Percentiles rank a stretch among this genome's conserved stretches.
These are phyloP conservation scores for Cydia fagiglandana DNA, from an alignment of 1,140 invertebrate species.

Conservation along the genomic window DNA sequence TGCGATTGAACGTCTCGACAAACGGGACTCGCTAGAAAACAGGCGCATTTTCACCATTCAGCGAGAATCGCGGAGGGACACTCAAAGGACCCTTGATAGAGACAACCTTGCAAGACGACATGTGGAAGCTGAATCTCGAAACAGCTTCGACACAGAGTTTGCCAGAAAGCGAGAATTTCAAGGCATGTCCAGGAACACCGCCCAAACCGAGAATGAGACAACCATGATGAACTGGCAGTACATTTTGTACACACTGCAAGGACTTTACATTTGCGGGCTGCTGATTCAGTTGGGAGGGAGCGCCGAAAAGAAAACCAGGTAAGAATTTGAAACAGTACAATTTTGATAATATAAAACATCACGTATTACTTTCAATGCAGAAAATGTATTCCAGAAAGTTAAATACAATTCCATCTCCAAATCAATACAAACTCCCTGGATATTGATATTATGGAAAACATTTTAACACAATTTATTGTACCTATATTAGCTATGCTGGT, in stretches of 20 bases:
- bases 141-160: background rate
- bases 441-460: too few relatives aligned
- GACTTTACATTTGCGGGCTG: slow-evolving; percentile 50
- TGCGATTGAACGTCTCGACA: background rate
- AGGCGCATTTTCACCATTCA: background rate
- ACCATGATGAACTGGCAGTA: slow-evolving; percentile 46
- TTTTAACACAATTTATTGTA: too few relatives aligned
- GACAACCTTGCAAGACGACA: background rate
- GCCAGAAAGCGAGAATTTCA: background rate
- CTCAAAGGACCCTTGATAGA: background rate
- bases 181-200: background rate
- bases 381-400: too few relatives aligned
- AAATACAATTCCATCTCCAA: too few relatives aligned
- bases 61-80: background rate
- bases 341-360: too few relatives aligned
- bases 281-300: slow-evolving; percentile 43
- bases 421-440: too few relatives aligned
- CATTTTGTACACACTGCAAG: slow-evolving; percentile 55
- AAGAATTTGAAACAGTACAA: slow-evolving; percentile 31
- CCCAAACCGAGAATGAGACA: background rate
- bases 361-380: too few relatives aligned
- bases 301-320: slow-evolving; percentile 45
- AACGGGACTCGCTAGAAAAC: background rate
- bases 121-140: background rate
- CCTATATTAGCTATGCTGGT: too few relatives aligned